Conservation (phyloP, 2,113 vertebrate genomes). For the Anoplopoma fimbria region DNA sequence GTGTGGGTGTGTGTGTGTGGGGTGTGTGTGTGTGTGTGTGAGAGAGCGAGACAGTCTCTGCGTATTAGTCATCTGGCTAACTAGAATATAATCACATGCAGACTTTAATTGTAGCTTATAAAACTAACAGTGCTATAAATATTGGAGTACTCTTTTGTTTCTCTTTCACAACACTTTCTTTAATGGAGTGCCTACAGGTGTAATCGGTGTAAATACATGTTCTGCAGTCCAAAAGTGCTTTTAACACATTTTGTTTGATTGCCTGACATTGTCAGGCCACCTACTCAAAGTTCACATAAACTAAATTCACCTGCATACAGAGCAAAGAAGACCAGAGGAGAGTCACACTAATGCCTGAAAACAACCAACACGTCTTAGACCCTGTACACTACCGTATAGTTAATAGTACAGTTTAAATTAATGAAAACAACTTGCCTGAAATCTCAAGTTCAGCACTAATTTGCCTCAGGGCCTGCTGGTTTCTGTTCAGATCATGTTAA, state of each 20-base stretch:
- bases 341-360: not conserved
- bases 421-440: not conserved
- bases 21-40: not conserved
- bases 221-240: not conserved
- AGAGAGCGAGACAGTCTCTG: not conserved
- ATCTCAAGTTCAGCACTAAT: not conserved
- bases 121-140: not conserved
- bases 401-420: not conserved
- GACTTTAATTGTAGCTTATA: slow-evolving; percentile 1
- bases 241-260: slow-evolving; percentile 9
- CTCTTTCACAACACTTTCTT: not conserved
- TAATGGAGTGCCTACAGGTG: not conserved
- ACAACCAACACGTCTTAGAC: no score
- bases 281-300: not conserved
- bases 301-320: not conserved
- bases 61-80: slow-evolving; percentile 8
- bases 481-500: no score
- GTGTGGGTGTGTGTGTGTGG: not conserved
- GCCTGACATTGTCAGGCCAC: not conserved
- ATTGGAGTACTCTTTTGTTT: not conserved
- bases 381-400: not conserved
- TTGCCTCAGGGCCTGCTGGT: not conserved
- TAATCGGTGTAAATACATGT: not conserved
- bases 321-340: not conserved
- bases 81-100: not conserved